Evolutionary conservation across 2,797 vertebrate species (phyloP), one percentile per base, ranked within the genome.

Genomic region (Triplophysa bombifrons): DNA sequence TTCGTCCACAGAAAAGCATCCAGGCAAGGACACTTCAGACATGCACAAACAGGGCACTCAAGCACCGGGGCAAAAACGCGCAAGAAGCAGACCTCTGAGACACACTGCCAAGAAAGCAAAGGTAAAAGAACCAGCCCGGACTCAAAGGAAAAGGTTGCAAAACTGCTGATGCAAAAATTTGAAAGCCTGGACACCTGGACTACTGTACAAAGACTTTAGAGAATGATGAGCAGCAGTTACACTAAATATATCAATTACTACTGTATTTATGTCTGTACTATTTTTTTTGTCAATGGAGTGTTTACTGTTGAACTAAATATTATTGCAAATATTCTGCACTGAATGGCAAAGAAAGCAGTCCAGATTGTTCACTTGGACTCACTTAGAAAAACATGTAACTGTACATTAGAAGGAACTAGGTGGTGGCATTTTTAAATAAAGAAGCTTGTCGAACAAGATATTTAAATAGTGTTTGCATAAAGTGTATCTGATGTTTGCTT

Each of bases 131-230:
- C 72, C 91, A 0, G 91, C 88, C 48, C 87, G 94, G 41, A 88
- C 94, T 65, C 89, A 95, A 74, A 95, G 95, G 86, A 96, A 90
- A 80, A 93, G 96, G 88, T 90, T 92, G 10, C 94, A 95, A 30
- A 91, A 95, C 81, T 93, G 94, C 66, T 95, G 91, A 92, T 30
- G 22, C 16, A 27, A 6, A n/a, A 7, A 46, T 51, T 56, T 16
- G 14, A 16, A 41, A 34, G 14, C 9, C 16, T 53, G 46, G 30
- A 75, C 48, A 34, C 22, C n/a, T 63, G 5, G 8, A 20, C 17
- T n/a, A 38, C 27, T 25, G 7, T 41, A 41, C 19, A 25, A 22
- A 61, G 56, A 71, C 44, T 50, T 75, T 22, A 60, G 7, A 50
- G 17, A 51, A 76, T 48, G 51, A 76, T 14, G 34, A 53, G 17